Conservation (phyloP, 2,797 vertebrate genomes). For the Sarcophilus harrisii region DNA sequence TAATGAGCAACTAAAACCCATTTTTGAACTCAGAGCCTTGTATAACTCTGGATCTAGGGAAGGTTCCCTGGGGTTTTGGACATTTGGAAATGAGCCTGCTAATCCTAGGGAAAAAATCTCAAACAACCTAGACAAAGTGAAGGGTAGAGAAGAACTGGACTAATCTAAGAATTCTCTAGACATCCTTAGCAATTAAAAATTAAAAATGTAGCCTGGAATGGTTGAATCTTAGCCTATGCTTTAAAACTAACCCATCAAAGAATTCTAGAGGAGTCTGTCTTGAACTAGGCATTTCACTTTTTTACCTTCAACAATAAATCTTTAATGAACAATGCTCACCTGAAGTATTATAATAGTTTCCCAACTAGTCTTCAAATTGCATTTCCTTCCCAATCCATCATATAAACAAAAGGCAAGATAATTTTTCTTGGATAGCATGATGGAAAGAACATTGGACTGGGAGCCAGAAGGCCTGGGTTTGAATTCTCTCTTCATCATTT, state of each 20-base stretch:
- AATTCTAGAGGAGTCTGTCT: not conserved
- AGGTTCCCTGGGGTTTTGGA: not conserved
- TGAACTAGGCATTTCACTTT: not conserved
- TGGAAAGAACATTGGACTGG: not conserved
- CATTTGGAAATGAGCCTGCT: not conserved
- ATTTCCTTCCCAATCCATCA: not conserved
- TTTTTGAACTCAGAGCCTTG: not conserved
- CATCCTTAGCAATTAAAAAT: not conserved
- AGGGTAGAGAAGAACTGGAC: not conserved
- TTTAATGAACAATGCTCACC: not conserved
- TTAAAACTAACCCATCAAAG: not conserved
- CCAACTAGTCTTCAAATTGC: not conserved
- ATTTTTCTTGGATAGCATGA: not conserved
- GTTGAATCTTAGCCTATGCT: not conserved
- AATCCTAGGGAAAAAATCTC: not conserved
- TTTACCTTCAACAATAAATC: not conserved
- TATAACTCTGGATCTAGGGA: not conserved
- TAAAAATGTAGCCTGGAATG: not conserved
- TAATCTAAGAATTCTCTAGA: not conserved
- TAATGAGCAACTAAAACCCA: not conserved
- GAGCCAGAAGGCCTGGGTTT: not conserved
- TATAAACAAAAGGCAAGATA: not conserved
- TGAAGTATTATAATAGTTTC: not conserved
- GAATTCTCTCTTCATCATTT: not conserved
- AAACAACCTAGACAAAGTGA: not conserved